Conservation (phyloP, 2,888 invertebrate species). For the Dasysyrphus tricinctus region DNA sequence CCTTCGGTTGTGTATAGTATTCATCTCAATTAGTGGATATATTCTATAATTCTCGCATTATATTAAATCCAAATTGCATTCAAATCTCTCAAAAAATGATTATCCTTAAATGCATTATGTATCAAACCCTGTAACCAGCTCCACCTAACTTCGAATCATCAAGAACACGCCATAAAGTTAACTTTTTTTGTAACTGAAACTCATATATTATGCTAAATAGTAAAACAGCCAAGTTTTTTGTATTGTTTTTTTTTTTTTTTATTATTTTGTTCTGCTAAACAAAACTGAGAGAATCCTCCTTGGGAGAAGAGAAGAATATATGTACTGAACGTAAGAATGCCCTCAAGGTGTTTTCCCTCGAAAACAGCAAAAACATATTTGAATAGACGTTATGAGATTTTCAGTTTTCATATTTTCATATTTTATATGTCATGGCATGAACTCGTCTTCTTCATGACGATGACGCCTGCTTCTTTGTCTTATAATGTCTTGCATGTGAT, state of each 20-base stretch:
- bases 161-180: slow-evolving; percentile 43
- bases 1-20: too few species aligned
- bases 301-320: slow-evolving; percentile 15
- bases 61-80: neutral
- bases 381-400: slow-evolving; percentile 77
- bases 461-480: slow-evolving; percentile 70
- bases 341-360: slow-evolving; percentile 73
- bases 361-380: slow-evolving; percentile 76
- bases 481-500: slow-evolving; percentile 49
- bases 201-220: slow-evolving; percentile 50
- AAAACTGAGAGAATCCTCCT: slow-evolving; percentile 38
- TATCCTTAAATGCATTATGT: neutral
- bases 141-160: neutral
- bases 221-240: slow-evolving; percentile 34
- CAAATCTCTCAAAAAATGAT: neutral
- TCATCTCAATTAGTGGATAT: too few species aligned
- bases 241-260: slow-evolving; percentile 6
- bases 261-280: slow-evolving; percentile 22
- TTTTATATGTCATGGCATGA: slow-evolving; percentile 52
- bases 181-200: slow-evolving; percentile 28
- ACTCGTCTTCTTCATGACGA: slow-evolving; percentile 44
- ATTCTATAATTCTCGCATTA: neutral
- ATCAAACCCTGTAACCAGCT: neutral
- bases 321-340: slow-evolving; percentile 45
- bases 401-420: slow-evolving; percentile 76